Evolutionary conservation across 1,140 invertebrate species (phyloP).

Genomic region (Pachypeltis micranthus): DNA sequence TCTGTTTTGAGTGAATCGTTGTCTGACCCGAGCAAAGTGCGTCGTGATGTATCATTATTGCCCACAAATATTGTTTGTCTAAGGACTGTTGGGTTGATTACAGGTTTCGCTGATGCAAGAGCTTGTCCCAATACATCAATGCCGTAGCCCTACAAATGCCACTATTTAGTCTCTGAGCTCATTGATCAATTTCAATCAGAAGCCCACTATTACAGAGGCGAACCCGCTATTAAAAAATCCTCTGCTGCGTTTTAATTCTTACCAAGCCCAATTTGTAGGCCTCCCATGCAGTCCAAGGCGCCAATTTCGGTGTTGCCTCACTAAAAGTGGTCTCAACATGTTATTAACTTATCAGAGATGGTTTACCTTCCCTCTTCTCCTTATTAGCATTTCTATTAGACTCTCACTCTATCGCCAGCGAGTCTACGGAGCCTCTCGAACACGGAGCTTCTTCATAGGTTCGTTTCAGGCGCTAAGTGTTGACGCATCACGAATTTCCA

Average conservation of each 20-base stretch:
- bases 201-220: constrained; percentile 14
- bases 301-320: constrained; percentile 16
- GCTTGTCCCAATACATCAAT: neutral
- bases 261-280: constrained; percentile 19
- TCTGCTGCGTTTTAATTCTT: constrained; percentile 20
- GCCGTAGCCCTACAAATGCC: constrained; percentile 11
- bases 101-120: constrained; percentile 3
- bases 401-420: too few relatives aligned
- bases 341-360: constrained; percentile 17
- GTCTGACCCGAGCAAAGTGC: neutral
- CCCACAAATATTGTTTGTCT: neutral
- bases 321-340: neutral
- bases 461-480: too few relatives aligned
- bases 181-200: constrained; percentile 19
- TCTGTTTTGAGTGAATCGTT: neutral
- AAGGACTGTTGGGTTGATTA: neutral
- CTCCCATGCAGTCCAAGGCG: constrained; percentile 15
- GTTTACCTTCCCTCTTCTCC: constrained; percentile 12
- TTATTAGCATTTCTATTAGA: constrained; percentile 16
- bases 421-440: too few relatives aligned
- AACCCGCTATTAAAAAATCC: constrained; percentile 12
- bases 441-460: too few relatives aligned
- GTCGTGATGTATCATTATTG: neutral
- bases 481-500: too few relatives aligned
- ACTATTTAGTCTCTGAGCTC: constrained; percentile 16